Evolutionary conservation across 2,113 vertebrate species (phyloP), one percentile per base, ranked within the genome.

Genomic region (Leuciscus idus): DNA sequence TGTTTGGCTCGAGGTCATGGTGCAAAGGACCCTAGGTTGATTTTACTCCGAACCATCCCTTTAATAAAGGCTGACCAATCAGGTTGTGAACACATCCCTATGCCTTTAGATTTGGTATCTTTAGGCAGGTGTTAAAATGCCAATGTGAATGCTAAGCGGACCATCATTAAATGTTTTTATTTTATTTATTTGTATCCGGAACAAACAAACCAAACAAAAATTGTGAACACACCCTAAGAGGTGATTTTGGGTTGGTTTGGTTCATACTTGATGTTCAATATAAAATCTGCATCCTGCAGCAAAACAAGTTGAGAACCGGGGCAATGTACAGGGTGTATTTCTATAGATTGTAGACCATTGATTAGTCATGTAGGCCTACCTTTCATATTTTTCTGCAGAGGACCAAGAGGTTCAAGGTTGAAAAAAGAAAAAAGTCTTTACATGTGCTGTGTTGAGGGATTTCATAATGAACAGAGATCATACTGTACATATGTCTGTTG

Each of bases 361-460:
- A 39, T 36, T 36, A 23, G 26, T 23, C 52, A 59, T 39, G 33
- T 78, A 2, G 43, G 43, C 8, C 43, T 43, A 4, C 3, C 77
- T 80, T 81, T 64, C 4, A 48, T 81, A 48, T 64, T 48, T 64
- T 28, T 9, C 78, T 28, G 57, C 78, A 46, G 30, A 79, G 30
- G 52, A 33, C 28, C 8, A 52, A 48, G 15, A 78, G 13, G 78
- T 43, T 81, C 57, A 62, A 81, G 78, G 23, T 78, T 21, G 6
- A 0, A 13, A 61, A 43, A 43, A 61, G 6, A 61, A 50, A 50
- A 48, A 75, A 50, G 15, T 33, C 74, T 82, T 82, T 52, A 33
- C 23, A 43, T 82, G 46, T 36, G 62, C 3, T n/a, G 19, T 21
- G 8, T 33, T 48, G 43, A 30, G 43, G 10, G 79, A 12, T 19